Base-by-base conservation (phyloP, 1,140 invertebrate species). In the Drosophila rhopaloa region DNA sequence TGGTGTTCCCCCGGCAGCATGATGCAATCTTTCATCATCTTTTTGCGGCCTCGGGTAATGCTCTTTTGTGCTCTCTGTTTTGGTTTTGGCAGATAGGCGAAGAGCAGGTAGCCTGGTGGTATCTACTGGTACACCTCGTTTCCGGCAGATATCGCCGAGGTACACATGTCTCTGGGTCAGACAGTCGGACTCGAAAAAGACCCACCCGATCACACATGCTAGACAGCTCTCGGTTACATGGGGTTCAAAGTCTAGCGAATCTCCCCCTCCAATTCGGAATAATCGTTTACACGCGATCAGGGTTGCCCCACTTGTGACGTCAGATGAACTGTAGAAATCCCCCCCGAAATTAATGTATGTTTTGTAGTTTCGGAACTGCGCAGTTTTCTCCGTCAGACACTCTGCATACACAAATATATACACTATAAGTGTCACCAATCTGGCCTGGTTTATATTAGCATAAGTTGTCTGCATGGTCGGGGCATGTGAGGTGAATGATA, bases 1-100 rank as follows among this genome's bases (percentile, higher is more conserved):
- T 29, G 35, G 48, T 58, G 59, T 50, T 41, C 37, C 51, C 24
- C 35, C 9, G 35, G 38, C 38, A 54, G 73, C 72, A 81, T 90
- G 88, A 90, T 88, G 88, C 88, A 90, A 90, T 91, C 70, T 90
- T 90, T 81, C 88, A 81, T 91, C 83, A 91, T 38, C 55, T 63
- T 68, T 46, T 62, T 27, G 73, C 73, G 65, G 74, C 43, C 32
- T 41, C 24, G n/a, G 43, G 8, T 6, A 27, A 24, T 27, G 37
- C 27, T 53, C 65, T 53, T 53, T 16, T 37, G 46, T n/a, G 7
- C 65, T 43, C 41, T 67, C 24, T 70, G 61, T 70, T 68, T 48
- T 56, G 62, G 63, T 71, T 71, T 27, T 16, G 10, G 35, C 35
- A 68, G 66, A 68, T 66, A 66, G 41, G 38, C 43, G 27, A 50